A percentile compares a stretch with the other conserved stretches of the same genome.
Evolutionary conservation across 1,140 invertebrate genomes (phyloP).

Genomic region (Sarcophaga bullata): DNA sequence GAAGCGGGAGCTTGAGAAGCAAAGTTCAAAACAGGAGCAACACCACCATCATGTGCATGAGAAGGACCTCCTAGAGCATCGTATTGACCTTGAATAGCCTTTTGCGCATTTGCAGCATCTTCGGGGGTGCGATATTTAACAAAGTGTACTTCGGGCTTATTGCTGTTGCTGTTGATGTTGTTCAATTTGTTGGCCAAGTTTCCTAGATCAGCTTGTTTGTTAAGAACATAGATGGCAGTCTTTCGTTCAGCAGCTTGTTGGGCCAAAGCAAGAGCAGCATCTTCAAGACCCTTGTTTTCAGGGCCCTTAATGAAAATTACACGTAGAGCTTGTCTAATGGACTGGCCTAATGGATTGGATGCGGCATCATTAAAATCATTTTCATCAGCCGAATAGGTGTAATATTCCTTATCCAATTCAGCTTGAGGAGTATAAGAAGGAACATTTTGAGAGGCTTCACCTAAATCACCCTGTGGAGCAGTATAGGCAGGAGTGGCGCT

Average conservation of each 20-base stretch:
- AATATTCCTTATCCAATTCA: conserved; percentile 60
- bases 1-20: conserved; percentile 52
- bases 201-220: conserved; percentile 59
- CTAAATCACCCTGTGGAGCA: conserved; percentile 28
- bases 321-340: conserved; percentile 53
- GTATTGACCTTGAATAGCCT: conserved; percentile 57
- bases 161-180: conserved; percentile 42
- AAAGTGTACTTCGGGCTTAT: conserved; percentile 62
- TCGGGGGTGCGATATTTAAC: conserved; percentile 60
- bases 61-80: conserved; percentile 55
- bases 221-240: conserved; percentile 61
- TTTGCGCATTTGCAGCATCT: conserved; percentile 58
- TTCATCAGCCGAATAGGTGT: conserved; percentile 53
- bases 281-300: conserved; percentile 56
- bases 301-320: conserved; percentile 62
- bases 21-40: conserved; percentile 59
- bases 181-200: conserved; percentile 54
- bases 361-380: conserved; percentile 49
- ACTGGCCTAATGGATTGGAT: conserved; percentile 37
- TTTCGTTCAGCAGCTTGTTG: conserved; percentile 55
- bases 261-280: conserved; percentile 55
- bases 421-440: conserved; percentile 47
- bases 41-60: conserved; percentile 53
- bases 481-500: background rate
- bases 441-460: conserved; percentile 23